Base-by-base conservation (phyloP, 2,888 invertebrate species). In the Zygothrica quintamaculata region DNA sequence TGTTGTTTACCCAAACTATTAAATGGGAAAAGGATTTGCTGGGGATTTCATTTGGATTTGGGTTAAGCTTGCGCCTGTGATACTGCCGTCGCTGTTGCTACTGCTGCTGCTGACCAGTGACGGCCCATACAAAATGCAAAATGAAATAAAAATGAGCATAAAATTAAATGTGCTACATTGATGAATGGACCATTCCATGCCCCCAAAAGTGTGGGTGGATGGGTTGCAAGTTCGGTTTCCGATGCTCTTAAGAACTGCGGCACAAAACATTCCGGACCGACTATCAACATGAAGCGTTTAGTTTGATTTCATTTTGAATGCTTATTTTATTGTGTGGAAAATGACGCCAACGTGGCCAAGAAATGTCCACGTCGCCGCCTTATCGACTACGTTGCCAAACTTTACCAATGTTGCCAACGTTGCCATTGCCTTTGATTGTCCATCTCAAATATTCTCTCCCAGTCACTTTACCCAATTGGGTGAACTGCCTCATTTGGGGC, bases 311-410 rank as follows among this genome's bases (percentile, higher is more conserved):
- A 77, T 77, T 89, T 87, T 84, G 78, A 89, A 89, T 89, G 89
- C 75, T 89, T 88, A 88, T 89, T 89, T 89, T 89, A 89, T 89
- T 88, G 88, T 85, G 85, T 80, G 85, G 89, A 87, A 89, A 89
- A 89, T 86, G 88, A 88, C 88, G 89, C 88, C 89, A 89, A 89
- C 82, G 85, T 88, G 89, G 89, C 88, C 89, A 88, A 88, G 76
- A 76, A 87, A 80, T 79, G 82, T 85, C 58, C 57, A 67, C 73
- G 74, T 68, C 64, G 66, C 62, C 67, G 70, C 65, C 76, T 74
- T 64, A 74, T 67, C 73, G 57, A 57, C 60, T 47, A 40, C n/a
- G 31, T 9, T n/a, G 22, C 37, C 48, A 31, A 33, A 33, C 46
- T 47, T 22, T 46, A n/a, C 33, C 26, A 8, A 26, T n/a, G 26